phyloP scores from a whole-genome alignment of 2,113 vertebrate genomes.

The Chaetops frenatus region DNA sequence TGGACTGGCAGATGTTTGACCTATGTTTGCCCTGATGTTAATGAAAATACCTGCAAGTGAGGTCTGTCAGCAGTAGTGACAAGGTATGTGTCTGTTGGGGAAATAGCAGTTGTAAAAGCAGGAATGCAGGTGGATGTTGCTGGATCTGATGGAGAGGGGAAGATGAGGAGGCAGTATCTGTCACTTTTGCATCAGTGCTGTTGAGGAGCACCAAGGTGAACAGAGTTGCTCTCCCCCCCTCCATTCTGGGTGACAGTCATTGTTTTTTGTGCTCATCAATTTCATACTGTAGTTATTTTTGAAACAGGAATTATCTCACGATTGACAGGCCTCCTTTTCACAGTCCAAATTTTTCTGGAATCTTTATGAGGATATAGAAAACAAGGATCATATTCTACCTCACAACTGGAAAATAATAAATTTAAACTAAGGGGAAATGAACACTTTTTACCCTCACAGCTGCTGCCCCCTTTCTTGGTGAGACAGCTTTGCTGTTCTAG shows the following conservation, averaged over 20 bases:
- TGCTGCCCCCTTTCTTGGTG: not conserved
- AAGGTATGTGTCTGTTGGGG: accelerated
- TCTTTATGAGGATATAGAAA: not conserved
- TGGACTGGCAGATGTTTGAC: not conserved
- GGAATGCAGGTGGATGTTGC: not conserved
- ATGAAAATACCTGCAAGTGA: not conserved
- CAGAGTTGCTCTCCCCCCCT: not conserved
- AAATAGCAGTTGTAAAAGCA: not conserved
- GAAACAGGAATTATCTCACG: not conserved
- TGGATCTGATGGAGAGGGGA: not conserved
- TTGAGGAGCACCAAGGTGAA: not conserved
- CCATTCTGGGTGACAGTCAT: accelerated
- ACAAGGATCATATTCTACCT: not conserved
- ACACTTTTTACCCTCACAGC: not conserved
- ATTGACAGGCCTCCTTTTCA: not conserved
- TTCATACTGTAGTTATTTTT: not conserved
- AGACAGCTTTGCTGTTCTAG: not conserved
- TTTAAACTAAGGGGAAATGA: not conserved
- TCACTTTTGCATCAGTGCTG: not conserved
- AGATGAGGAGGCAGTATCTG: not conserved
- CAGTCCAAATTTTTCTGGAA: not conserved
- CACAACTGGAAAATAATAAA: not conserved
- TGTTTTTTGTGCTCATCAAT: not conserved
- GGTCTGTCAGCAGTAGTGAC: not conserved
- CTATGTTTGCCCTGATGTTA: not conserved